These are phyloP conservation scores for Electrona antarctica DNA, from an alignment of 2,113 vertebrate species.

Conservation along the genomic window DNA sequence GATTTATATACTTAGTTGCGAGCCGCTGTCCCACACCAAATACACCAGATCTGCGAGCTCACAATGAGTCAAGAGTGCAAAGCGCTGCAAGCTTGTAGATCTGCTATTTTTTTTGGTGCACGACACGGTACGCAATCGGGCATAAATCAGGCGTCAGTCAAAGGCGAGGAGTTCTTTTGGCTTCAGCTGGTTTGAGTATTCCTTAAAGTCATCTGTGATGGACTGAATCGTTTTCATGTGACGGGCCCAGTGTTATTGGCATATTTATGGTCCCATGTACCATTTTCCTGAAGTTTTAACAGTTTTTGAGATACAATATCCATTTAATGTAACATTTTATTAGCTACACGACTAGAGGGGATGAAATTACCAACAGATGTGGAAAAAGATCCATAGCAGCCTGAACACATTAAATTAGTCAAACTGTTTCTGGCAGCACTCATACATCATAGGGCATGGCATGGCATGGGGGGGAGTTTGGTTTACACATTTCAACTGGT, in stretches of 20 bases:
- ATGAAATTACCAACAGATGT: conserved; percentile 75
- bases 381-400: conserved; percentile 63
- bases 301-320: conserved; percentile 72
- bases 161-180: conserved; percentile 46
- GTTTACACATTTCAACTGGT: too few species aligned
- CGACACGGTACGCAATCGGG: too few species aligned
- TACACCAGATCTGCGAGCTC: too few species aligned
- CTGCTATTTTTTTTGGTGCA: too few species aligned
- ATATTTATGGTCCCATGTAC: conserved; percentile 70
- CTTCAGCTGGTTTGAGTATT: conserved; percentile 50
- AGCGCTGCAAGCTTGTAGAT: too few species aligned
- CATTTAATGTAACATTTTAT: conserved; percentile 72
- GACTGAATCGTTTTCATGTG: conserved; percentile 65
- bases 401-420: conserved; percentile 46
- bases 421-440: conserved; percentile 40
- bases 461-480: too few species aligned
- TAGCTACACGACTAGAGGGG: conserved; percentile 64
- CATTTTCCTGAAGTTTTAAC: conserved; percentile 62
- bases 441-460: conserved; percentile 27
- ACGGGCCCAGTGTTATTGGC: conserved; percentile 50
- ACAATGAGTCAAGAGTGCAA: too few species aligned
- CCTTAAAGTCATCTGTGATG: conserved; percentile 64
- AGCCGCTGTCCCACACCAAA: too few species aligned
- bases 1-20: too few species aligned
- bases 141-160: not conserved